Evolutionary conservation across 2,797 vertebrate species (phyloP).

Genomic region (Fistularia commersonii): DNA sequence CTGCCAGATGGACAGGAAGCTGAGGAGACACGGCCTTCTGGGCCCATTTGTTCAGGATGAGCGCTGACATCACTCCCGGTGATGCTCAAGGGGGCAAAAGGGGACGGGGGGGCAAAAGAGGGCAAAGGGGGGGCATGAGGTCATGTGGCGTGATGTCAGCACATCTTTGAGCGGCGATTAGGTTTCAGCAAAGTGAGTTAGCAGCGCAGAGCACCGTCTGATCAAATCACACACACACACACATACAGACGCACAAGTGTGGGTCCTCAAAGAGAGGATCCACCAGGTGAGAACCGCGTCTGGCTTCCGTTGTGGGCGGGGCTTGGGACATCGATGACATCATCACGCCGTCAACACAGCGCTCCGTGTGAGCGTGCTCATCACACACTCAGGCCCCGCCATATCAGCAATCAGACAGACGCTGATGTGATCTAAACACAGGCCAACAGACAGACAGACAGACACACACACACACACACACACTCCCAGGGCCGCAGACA

Average conservation of each 20-base stretch:
- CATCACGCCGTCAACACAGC: too few relatives aligned
- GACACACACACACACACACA: not conserved
- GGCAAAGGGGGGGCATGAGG: too few relatives aligned
- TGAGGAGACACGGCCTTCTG: constrained; percentile 36
- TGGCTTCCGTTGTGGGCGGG: too few relatives aligned
- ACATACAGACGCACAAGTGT: too few relatives aligned
- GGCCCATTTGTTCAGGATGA: constrained; percentile 66
- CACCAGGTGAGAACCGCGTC: too few relatives aligned
- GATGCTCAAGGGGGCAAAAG: not conserved
- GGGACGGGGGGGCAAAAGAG: not conserved
- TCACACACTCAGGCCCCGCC: too few relatives aligned
- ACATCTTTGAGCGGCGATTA: not conserved
- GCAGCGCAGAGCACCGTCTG: not conserved
- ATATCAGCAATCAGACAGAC: not conserved
- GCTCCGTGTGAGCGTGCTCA: too few relatives aligned
- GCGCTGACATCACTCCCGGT: constrained; percentile 5
- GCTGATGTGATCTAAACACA: not conserved
- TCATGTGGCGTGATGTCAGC: too few relatives aligned
- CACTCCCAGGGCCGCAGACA: too few relatives aligned
- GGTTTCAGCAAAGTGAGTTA: not conserved
- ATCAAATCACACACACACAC: not conserved
- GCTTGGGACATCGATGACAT: too few relatives aligned
- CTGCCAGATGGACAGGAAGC: constrained; percentile 62
- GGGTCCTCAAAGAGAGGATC: too few relatives aligned
- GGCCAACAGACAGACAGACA: not conserved